Evolutionary conservation across 2,888 invertebrate genomes (phyloP).

Genomic region (Quadroppia sp.): DNA sequence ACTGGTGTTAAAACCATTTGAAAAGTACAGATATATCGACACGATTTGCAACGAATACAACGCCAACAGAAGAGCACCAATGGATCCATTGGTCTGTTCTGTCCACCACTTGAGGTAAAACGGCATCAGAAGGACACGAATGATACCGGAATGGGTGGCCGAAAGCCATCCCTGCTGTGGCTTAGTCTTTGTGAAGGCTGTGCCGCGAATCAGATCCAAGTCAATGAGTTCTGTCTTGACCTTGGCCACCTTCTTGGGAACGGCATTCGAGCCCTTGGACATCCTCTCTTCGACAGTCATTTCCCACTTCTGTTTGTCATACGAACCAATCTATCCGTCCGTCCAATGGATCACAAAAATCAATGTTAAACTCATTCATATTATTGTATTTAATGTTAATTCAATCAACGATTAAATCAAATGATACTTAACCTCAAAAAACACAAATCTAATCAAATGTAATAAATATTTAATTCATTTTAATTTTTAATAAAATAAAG

Average conservation of each 20-base stretch:
- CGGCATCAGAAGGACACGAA: slow-evolving; percentile 77
- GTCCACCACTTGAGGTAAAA: slow-evolving; percentile 73
- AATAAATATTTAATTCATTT: too few relatives aligned
- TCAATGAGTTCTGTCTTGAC: slow-evolving; percentile 89
- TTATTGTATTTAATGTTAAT: not conserved
- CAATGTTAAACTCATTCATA: not conserved
- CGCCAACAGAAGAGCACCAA: slow-evolving; percentile 66
- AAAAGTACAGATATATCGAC: slow-evolving; percentile 60
- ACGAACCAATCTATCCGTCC: slow-evolving; percentile 73
- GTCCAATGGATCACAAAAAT: slow-evolving; percentile 3
- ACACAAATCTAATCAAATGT: too few relatives aligned
- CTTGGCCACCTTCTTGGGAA: slow-evolving; percentile 71
- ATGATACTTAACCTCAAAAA: too few relatives aligned
- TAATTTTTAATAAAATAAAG: too few relatives aligned
- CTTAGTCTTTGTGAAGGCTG: slow-evolving; percentile 91
- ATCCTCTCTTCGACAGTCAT: slow-evolving; percentile 88
- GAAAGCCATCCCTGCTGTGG: slow-evolving; percentile 84
- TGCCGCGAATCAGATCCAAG: slow-evolving; percentile 91
- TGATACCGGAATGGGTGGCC: slow-evolving; percentile 74
- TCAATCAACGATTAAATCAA: not conserved
- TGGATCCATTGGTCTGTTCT: slow-evolving; percentile 69
- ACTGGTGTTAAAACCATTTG: not conserved
- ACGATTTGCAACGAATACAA: slow-evolving; percentile 71
- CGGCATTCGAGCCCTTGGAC: slow-evolving; percentile 72
- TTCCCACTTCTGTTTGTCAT: slow-evolving; percentile 97